Evolutionary conservation across 2,797 vertebrate species (phyloP).

Genomic region (Cyclopterus lumpus): DNA sequence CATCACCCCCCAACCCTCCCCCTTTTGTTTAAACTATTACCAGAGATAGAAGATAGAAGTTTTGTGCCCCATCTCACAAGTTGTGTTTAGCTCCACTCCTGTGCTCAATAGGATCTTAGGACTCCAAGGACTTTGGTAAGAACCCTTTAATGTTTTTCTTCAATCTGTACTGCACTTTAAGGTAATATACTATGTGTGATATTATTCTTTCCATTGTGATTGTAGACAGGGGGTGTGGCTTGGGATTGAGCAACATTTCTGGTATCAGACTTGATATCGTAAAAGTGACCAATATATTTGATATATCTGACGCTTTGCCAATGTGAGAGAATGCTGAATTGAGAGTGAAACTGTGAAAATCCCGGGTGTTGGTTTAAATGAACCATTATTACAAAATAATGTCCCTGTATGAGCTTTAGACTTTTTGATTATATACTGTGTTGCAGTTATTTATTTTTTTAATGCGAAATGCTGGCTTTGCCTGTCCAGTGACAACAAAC

Average conservation of each 20-base stretch:
- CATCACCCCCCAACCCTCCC: background rate
- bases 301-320: background rate
- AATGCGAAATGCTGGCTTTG: too few species aligned
- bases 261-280: background rate
- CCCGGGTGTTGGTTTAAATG: background rate
- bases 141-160: background rate
- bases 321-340: background rate
- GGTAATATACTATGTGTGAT: background rate
- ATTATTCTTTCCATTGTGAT: background rate
- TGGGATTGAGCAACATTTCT: background rate
- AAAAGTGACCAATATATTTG: background rate
- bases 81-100: background rate
- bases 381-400: background rate
- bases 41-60: background rate
- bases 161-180: background rate
- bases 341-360: background rate
- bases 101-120: background rate
- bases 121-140: constrained; percentile 27
- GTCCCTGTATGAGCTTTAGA: too few species aligned
- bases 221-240: background rate
- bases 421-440: too few species aligned
- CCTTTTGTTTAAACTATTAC: background rate
- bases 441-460: background rate
- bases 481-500: background rate
- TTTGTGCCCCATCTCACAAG: background rate